phyloP scores from a whole-genome alignment of 2,797 vertebrate genomes.

The Notolepis coatsorum region DNA sequence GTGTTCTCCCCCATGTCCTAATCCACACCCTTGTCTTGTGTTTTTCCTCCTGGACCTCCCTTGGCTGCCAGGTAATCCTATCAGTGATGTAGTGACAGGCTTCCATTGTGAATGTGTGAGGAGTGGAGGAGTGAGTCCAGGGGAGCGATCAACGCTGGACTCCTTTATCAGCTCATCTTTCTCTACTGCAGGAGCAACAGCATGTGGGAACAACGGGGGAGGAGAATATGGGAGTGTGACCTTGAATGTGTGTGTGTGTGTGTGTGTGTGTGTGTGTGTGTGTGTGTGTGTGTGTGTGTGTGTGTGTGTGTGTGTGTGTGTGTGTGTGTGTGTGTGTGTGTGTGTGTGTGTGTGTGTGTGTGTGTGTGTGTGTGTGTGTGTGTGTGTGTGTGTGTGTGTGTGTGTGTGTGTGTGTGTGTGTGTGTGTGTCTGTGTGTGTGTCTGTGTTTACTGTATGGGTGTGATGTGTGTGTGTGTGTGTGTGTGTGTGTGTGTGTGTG shows the following conservation, averaged over 20 bases:
- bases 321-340: not conserved
- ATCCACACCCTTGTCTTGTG: conserved; percentile 35
- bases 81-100: conserved; percentile 32
- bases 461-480: not conserved
- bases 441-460: conserved; percentile 2
- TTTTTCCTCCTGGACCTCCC: conserved; percentile 32
- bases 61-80: conserved; percentile 49
- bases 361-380: not conserved
- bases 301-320: not conserved
- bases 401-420: conserved; percentile 34
- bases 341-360: not conserved
- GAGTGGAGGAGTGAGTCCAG: conserved; percentile 69
- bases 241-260: conserved; percentile 40
- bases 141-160: conserved; percentile 55
- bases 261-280: not conserved
- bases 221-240: conserved; percentile 43
- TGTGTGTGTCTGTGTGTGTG: not conserved
- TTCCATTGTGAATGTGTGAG: conserved; percentile 49
- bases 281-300: conserved; percentile 3
- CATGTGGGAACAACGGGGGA: conserved; percentile 24
- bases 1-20: conserved; percentile 19
- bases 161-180: conserved; percentile 58
- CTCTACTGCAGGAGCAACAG: conserved; percentile 50
- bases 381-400: conserved; percentile 48
- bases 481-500: not conserved